Base-by-base conservation (phyloP, 2,113 vertebrate species). In the Anoura caudifer region DNA sequence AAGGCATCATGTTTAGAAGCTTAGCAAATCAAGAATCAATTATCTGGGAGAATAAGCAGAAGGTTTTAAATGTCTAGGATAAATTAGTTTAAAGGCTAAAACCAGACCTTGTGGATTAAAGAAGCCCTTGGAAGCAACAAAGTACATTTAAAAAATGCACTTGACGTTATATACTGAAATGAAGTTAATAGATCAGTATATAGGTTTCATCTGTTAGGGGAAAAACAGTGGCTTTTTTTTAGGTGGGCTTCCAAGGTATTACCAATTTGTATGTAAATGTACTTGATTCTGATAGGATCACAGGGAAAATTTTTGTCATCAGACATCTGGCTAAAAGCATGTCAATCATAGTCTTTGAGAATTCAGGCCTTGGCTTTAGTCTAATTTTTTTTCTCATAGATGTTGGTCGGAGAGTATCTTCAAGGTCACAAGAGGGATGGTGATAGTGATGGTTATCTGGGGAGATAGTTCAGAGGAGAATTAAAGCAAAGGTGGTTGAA, bases 51-150 rank as follows among this genome's bases (percentile, higher is more conserved):
- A 89, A 85, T 90, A 95, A 87, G 76, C 70, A 87, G 75, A 94
- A 77, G 45, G 36, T 73, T 92, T 75, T 93, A 84, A 47, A 61
- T 89, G 72, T 88, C 47, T 86, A 63, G 52, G 45, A 61, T 95
- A 94, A 93, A 95, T 97, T 82, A 86, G 77, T 89, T 95, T 86
- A 97, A 98, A 96, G 31, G 50, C 80, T 96, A 69, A 97, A 73
- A 92, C 54, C 70, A 82, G 47, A 93, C 67, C 72, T 90, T 87
- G n/a, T 84, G 76, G 59, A 90, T 95, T 95, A 92, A 90, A 95
- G 91, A 95, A 96, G 67, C 77, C 43, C 91, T 97, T 96, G 80
- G 47, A 95, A 91, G 80, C 63, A 41, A 38, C 50, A 33, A 69
- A 45, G 41, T 76, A n/a, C 90, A 59, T 96, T 95, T 97, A 95